Evolutionary conservation across 2,113 vertebrate species (phyloP).

Genomic region (Alethe diademata): DNA sequence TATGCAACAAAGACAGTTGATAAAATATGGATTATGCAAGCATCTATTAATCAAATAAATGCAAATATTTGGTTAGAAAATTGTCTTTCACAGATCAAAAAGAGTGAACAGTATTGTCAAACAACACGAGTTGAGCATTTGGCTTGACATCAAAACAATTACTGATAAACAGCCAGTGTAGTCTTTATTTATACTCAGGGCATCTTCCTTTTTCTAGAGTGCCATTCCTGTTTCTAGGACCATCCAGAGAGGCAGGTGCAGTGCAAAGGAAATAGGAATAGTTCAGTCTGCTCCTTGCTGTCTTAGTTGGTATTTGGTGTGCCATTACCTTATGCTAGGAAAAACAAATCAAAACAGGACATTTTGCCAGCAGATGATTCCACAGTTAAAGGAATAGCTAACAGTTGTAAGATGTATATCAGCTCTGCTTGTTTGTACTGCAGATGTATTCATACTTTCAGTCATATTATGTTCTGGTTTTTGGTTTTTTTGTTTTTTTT

Average conservation of each 20-base stretch:
- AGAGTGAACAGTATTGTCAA: neutral
- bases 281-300: neutral
- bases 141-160: neutral
- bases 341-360: neutral
- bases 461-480: neutral
- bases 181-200: neutral
- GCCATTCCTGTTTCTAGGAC: neutral
- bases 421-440: neutral
- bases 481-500: neutral
- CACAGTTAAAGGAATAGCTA: neutral
- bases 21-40: neutral
- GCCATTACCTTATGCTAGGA: neutral
- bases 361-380: neutral
- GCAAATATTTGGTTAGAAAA: neutral
- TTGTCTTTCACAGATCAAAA: neutral
- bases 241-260: neutral
- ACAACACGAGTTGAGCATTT: neutral
- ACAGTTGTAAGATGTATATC: neutral
- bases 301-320: neutral
- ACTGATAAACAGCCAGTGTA: neutral
- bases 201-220: neutral
- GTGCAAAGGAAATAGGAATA: neutral
- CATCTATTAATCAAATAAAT: neutral
- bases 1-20: neutral
- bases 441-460: neutral